Conservation (phyloP, 2,888 invertebrate species). For the Oxystoma pomonae region DNA sequence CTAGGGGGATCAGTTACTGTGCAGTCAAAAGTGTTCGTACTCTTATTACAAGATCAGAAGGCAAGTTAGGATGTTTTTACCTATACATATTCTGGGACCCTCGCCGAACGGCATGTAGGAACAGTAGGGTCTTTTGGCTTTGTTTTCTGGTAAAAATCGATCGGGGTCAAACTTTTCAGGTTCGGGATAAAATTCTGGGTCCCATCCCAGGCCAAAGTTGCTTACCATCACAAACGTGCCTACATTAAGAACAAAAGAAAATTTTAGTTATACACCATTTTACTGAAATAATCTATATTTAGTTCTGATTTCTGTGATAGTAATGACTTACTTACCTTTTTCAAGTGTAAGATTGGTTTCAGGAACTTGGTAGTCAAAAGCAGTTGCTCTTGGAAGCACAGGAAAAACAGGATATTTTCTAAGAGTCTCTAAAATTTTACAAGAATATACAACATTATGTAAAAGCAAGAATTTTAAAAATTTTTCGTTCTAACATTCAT, state of each 20-base stretch:
- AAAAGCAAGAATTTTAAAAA: neutral
- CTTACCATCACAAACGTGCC: constrained; percentile 28
- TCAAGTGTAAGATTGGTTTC: constrained; percentile 30
- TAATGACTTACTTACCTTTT: too few relatives aligned
- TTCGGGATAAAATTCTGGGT: constrained; percentile 46
- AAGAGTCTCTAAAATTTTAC: constrained; percentile 34
- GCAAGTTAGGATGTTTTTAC: too few relatives aligned
- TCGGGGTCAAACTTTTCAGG: constrained; percentile 61
- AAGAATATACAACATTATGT: neutral
- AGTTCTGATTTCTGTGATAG: too few relatives aligned
- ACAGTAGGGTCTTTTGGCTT: constrained; percentile 32
- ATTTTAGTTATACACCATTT: too few relatives aligned
- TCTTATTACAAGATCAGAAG: too few relatives aligned
- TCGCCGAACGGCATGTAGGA: constrained; percentile 50
- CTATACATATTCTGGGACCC: constrained; percentile 56
- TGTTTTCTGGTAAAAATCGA: constrained; percentile 54
- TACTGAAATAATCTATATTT: too few relatives aligned
- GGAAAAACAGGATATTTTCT: constrained; percentile 37
- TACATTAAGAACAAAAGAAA: too few relatives aligned
- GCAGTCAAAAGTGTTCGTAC: too few relatives aligned
- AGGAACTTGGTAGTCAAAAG: constrained; percentile 33
- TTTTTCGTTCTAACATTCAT: too few relatives aligned
- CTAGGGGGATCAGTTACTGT: too few relatives aligned
- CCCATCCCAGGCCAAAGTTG: constrained; percentile 33
- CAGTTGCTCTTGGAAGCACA: constrained; percentile 30